A percentile compares a stretch with the other conserved stretches of the same genome.
phyloP scores from a whole-genome alignment of 2,888 invertebrate genomes.

The Panzeria rudis region DNA sequence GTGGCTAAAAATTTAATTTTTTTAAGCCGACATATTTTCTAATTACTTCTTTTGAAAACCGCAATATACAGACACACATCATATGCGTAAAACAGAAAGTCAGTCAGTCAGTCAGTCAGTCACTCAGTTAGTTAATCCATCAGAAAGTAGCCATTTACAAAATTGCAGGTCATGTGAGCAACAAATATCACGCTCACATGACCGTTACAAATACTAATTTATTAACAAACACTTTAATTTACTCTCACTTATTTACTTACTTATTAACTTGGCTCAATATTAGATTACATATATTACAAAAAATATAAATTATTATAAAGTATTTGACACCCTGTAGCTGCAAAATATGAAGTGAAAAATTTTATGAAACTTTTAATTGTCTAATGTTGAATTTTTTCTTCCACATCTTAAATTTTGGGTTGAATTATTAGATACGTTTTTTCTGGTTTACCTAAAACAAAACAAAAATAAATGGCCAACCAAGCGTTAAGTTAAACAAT shows the following conservation, averaged over 20 bases:
- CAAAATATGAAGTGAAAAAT: conserved; percentile 13
- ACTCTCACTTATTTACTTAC: conserved; percentile 23
- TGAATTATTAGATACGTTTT: conserved; percentile 18
- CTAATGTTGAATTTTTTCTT: background rate
- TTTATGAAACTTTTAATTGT: conserved; percentile 1
- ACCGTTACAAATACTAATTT: conserved; percentile 47
- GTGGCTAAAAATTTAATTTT: conserved; percentile 35
- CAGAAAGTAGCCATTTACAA: conserved; percentile 21
- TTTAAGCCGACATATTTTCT: conserved; percentile 70
- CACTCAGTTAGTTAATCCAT: background rate
- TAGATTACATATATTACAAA: conserved; percentile 36
- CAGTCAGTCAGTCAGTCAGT: background rate
- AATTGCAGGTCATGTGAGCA: conserved; percentile 63
- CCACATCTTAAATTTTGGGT: conserved; percentile 19
- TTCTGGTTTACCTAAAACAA: background rate
- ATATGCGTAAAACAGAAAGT: conserved; percentile 26
- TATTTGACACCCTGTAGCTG: conserved; percentile 58
- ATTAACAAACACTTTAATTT: conserved; percentile 22
- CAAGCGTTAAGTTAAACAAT: conserved; percentile 66
- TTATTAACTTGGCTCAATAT: background rate
- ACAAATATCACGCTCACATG: conserved; percentile 29
- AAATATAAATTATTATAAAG: background rate
- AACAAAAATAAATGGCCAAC: conserved; percentile 48
- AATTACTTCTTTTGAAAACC: conserved; percentile 59
- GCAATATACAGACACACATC: background rate